phyloP scores from a whole-genome alignment of 1,140 invertebrate genomes.

The Archivesica marissinica region DNA sequence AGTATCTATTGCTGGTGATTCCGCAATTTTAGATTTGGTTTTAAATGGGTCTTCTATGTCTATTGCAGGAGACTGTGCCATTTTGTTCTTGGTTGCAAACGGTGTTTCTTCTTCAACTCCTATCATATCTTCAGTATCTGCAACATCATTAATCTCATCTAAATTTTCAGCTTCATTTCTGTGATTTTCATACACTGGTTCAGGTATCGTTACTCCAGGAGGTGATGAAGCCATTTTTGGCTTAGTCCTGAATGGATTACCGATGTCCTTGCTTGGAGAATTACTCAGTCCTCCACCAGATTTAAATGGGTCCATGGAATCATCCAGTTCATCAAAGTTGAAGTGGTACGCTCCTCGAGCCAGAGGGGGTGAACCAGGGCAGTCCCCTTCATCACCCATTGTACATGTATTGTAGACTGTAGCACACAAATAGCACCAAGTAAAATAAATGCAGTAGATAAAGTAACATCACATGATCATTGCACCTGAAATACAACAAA shows the following conservation, averaged over 20 bases:
- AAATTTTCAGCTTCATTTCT: neutral
- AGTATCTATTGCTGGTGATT: neutral
- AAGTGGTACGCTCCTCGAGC: conserved; percentile 46
- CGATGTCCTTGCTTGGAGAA: neutral
- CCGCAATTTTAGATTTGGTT: neutral
- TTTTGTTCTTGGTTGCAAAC: neutral
- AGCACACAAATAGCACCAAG: neutral
- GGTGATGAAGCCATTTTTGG: conserved; percentile 44
- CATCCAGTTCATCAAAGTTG: conserved; percentile 61
- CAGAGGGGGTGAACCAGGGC: conserved; percentile 42
- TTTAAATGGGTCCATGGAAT: conserved; percentile 52
- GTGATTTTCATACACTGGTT: neutral
- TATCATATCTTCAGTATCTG: too few species aligned
- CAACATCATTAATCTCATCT: neutral
- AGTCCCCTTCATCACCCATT: conserved; percentile 43
- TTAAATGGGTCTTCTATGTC: neutral
- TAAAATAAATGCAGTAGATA: neutral
- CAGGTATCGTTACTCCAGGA: neutral
- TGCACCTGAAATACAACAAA: neutral
- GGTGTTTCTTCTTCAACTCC: neutral
- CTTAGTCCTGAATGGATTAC: conserved; percentile 40
- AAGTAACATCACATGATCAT: neutral
- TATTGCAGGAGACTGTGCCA: neutral
- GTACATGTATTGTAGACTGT: neutral
- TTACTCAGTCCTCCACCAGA: conserved; percentile 16